Percentiles rank a stretch among this genome's conserved stretches.
Conservation (phyloP, 2,888 invertebrate species). For the Cryptus armator region DNA sequence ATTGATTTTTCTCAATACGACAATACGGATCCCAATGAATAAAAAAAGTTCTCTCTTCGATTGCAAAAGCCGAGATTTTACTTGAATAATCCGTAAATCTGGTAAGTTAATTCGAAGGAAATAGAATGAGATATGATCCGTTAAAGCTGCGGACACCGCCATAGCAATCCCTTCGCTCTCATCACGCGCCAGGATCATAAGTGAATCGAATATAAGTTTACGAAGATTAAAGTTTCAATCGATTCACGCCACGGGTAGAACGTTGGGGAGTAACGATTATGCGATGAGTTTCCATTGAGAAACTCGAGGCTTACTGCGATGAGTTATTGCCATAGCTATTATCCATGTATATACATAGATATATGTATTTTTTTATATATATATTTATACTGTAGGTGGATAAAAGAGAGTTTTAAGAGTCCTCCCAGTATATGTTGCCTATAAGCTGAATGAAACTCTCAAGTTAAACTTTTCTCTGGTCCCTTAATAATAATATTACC, state of each 20-base stretch:
- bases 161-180: slow-evolving; percentile 20
- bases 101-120: slow-evolving; percentile 6
- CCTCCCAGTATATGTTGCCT: background rate
- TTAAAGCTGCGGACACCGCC: slow-evolving; percentile 22
- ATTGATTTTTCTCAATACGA: no score
- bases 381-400: background rate
- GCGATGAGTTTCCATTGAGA: slow-evolving; percentile 32
- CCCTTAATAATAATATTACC: slow-evolving; percentile 44
- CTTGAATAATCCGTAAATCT: no score
- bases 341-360: background rate
- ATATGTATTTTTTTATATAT: background rate
- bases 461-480: slow-evolving; percentile 34
- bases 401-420: slow-evolving; percentile 17
- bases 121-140: slow-evolving; percentile 38
- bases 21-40: no score
- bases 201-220: slow-evolving; percentile 76
- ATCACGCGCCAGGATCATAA: slow-evolving; percentile 69
- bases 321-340: background rate
- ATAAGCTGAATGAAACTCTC: slow-evolving; percentile 31
- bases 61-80: no score
- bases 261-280: slow-evolving; percentile 41
- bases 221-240: slow-evolving; percentile 66
- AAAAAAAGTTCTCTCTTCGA: no score
- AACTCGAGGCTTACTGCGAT: slow-evolving; percentile 16
- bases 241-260: slow-evolving; percentile 54